phyloP scores from a whole-genome alignment of 2,888 invertebrate species.

The Steinernema scapterisci region DNA sequence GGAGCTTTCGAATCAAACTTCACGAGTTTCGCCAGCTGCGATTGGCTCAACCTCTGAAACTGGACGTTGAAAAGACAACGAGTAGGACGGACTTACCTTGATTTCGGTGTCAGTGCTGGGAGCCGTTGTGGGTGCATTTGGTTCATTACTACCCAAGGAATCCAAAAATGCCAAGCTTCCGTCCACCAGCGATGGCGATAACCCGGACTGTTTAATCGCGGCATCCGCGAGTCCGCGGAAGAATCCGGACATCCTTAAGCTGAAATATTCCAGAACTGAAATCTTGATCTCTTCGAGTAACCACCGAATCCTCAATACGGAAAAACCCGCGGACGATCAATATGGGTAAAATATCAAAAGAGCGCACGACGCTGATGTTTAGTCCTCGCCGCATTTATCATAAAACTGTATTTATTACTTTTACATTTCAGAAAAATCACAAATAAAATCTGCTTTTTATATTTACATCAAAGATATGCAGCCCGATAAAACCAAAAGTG shows the following conservation, averaged over 20 bases:
- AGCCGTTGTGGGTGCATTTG: neutral
- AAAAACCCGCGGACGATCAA: neutral
- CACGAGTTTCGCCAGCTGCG: neutral
- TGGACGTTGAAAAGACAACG: no score
- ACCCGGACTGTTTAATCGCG: conserved; percentile 7
- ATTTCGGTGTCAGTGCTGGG: neutral
- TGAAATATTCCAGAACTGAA: no score
- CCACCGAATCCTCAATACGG: neutral
- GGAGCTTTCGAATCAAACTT: conserved; percentile 12
- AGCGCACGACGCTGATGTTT: no score
- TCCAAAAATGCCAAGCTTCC: neutral
- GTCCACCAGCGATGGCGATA: neutral
- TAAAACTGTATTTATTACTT: neutral
- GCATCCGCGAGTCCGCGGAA: neutral
- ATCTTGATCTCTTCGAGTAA: neutral
- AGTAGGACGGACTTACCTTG: neutral
- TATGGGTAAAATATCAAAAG: no score
- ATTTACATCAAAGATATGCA: neutral
- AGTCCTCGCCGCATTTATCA: no score
- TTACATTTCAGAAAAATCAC: neutral
- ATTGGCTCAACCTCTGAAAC: neutral
- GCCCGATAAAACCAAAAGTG: neutral
- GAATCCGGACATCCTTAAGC: neutral
- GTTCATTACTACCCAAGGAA: neutral
- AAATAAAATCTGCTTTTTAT: neutral